Conservation (phyloP, 2,888 invertebrate genomes). For the Netelia inedita region DNA sequence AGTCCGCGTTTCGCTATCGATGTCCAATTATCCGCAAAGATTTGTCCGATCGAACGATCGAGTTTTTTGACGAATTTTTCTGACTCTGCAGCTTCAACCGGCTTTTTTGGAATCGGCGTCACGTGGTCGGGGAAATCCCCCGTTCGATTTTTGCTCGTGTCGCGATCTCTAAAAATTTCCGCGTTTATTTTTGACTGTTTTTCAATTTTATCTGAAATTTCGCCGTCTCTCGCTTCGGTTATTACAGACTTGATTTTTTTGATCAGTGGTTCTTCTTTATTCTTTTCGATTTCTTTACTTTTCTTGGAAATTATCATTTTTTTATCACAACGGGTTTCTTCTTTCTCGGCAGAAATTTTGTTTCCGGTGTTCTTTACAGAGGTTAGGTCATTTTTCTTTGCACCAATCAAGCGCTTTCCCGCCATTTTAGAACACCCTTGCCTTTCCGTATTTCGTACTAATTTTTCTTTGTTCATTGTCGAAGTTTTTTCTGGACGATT, state of each 20-base stretch:
- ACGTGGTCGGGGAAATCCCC: not conserved
- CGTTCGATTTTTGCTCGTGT: not conserved
- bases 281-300: not conserved
- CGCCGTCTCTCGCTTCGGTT: not conserved
- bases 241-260: not conserved
- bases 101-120: not conserved
- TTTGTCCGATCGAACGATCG: not conserved
- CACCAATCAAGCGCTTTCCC: not conserved
- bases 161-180: not conserved
- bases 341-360: not conserved
- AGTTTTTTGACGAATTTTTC: too few relatives aligned
- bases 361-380: not conserved
- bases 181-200: not conserved
- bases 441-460: too few relatives aligned
- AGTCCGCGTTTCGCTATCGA: conserved; percentile 24
- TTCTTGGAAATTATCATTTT: not conserved
- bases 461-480: not conserved
- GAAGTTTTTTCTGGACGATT: not conserved
- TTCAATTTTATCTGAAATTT: not conserved
- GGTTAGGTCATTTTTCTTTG: not conserved
- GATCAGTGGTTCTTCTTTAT: not conserved
- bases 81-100: too few relatives aligned
- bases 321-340: not conserved
- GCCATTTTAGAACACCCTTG: not conserved
- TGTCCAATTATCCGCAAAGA: conserved; percentile 23